Percentiles rank a stretch among this genome's conserved stretches.
Conservation (phyloP, 2,888 invertebrate genomes). For the Ferrisia virgata region DNA sequence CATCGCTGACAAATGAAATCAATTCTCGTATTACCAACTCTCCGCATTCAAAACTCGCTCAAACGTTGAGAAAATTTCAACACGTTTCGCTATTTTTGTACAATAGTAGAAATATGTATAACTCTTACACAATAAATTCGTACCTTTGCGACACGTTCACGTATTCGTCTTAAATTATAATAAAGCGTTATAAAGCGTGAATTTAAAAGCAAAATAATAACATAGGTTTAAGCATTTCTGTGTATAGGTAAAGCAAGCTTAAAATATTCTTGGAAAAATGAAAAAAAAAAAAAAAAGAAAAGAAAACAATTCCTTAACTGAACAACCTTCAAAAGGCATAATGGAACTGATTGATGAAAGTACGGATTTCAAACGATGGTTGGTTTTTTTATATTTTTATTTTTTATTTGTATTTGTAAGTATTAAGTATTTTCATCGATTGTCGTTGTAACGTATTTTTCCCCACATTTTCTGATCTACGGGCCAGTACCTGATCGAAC, state of each 20-base stretch:
- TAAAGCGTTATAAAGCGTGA: conserved; percentile 17
- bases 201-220: conserved; percentile 13
- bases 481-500: conserved; percentile 38
- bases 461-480: not conserved
- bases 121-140: not conserved
- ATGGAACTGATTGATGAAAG: not conserved
- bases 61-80: not conserved
- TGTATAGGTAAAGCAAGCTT: not conserved
- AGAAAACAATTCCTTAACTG: not conserved
- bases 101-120: not conserved
- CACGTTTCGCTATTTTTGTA: not conserved
- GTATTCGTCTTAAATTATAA: not conserved
- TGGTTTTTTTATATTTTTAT: too few relatives aligned
- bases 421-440: too few relatives aligned
- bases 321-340: conserved; percentile 30
- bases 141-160: not conserved
- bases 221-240: not conserved
- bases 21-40: not conserved
- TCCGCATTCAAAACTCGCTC: not conserved
- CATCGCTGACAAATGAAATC: not conserved
- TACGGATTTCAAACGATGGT: not conserved
- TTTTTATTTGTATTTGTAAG: too few relatives aligned
- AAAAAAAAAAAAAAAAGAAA: too few relatives aligned
- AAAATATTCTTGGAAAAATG: conserved; percentile 1
- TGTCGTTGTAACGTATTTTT: not conserved